Evolutionary conservation across 2,888 invertebrate genomes (phyloP).

Genomic region (Alentia gelatinosa): DNA sequence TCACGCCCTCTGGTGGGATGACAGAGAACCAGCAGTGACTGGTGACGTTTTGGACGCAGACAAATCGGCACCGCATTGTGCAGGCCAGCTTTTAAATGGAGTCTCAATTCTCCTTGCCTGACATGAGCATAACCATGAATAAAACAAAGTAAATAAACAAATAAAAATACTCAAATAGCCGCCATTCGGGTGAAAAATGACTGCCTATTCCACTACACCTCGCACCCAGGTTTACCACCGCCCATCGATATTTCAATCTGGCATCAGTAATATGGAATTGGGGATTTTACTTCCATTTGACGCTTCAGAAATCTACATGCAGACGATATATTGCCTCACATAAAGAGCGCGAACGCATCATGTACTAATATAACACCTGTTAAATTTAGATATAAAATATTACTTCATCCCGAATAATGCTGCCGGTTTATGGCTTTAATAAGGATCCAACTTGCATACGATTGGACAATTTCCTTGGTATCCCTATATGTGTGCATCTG

Average conservation of each 20-base stretch:
- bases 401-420: too few relatives aligned
- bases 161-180: not conserved
- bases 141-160: not conserved
- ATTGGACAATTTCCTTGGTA: too few relatives aligned
- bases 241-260: not conserved
- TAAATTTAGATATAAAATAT: too few relatives aligned
- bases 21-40: not conserved
- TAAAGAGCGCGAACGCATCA: too few relatives aligned
- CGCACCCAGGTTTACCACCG: not conserved
- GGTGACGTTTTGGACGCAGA: not conserved
- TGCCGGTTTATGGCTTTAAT: too few relatives aligned
- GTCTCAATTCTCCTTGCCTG: not conserved
- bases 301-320: not conserved
- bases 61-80: slow-evolving; percentile 7
- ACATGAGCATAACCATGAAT: slow-evolving; percentile 42
- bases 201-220: not conserved
- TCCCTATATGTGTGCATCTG: too few relatives aligned
- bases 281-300: not conserved
- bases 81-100: slow-evolving; percentile 20
- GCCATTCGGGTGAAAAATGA: not conserved
- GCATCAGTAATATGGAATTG: not conserved
- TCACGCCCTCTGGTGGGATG: not conserved
- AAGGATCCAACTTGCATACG: too few relatives aligned
- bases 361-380: too few relatives aligned
- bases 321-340: not conserved